Percentiles rank a stretch among this genome's conserved stretches.
Conservation (phyloP, 1,140 invertebrate genomes). For the Rhopalosiphum padi region DNA sequence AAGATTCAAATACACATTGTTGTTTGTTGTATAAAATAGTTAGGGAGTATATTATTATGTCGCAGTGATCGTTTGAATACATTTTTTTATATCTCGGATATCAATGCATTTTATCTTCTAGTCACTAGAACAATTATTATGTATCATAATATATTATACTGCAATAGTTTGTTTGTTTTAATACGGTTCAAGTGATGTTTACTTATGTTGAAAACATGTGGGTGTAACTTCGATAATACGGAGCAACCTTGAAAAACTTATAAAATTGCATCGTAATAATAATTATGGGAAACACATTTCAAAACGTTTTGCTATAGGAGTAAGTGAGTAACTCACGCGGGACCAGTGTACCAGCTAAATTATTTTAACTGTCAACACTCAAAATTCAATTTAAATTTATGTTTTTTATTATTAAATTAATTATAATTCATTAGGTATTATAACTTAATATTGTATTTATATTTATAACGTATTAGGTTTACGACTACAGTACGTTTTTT, state of each 20-base stretch:
- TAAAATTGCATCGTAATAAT: slow-evolving; percentile 42
- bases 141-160: neutral
- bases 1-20: neutral
- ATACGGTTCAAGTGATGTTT: slow-evolving; percentile 10
- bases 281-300: slow-evolving; percentile 16
- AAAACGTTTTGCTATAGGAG: neutral
- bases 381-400: neutral
- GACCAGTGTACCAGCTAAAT: neutral
- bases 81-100: neutral
- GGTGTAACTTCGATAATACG: slow-evolving; percentile 28
- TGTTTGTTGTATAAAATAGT: neutral
- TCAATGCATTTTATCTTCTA: neutral
- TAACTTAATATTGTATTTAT: neutral
- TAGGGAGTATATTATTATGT: neutral
- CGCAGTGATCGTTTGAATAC: neutral
- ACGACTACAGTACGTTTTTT: neutral
- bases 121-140: neutral
- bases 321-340: neutral
- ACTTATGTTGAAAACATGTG: slow-evolving; percentile 16
- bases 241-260: slow-evolving; percentile 35
- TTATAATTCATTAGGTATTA: neutral
- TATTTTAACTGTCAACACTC: neutral
- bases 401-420: neutral
- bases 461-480: neutral
- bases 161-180: neutral